Base-by-base conservation (phyloP, 2,113 vertebrate genomes). In the Silurus meridionalis region DNA sequence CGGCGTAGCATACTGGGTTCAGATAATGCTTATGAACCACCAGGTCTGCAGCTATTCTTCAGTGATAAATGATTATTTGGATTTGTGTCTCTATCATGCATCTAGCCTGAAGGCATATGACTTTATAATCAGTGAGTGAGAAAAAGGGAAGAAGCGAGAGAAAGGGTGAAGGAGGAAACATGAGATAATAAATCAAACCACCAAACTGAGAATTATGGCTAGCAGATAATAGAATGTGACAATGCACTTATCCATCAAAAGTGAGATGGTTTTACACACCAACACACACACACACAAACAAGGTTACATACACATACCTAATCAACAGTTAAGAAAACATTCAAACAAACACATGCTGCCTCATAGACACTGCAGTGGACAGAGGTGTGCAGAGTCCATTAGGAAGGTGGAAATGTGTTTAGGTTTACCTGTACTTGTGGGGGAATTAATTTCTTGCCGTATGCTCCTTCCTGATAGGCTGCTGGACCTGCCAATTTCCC, bases 391-490 rank as follows among this genome's bases (percentile, higher is more conserved):
- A 50, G 52, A 25, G 52, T 79, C 25, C 52, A 83, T n/a, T 58
- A 11, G 53, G 0, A 61, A 0, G 25, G 25, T 46, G 5, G 81
- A 25, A 67, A 85, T 72, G 69, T 17, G 9, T 71, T 50, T 83
- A 37, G 71, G 8, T 58, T 91, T 57, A 99, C 98, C 98, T 97
- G 98, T 99, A 93, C 98, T 99, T 89, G 98, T 99, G 61, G 98
- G 98, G 17, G 98, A 99, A 94, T 99, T 99, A 90, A 99, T 98
- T 94, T 99, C 98, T 83, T 98, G 97, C 88, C 98, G 97, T 91
- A 98, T 98, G 94, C 97, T 98, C 90, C 98, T 96, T 90, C 97
- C 97, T 72, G 96, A 96, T 89, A 97, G 96, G 95, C 95, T 97
- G 91, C 96, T 98, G 90, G 96, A 97, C 88, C 97, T 95, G 37